Evolutionary conservation across 37 sponge, comb jelly and placozoan species (phyloP), one percentile per base, ranked within the genome.

Genomic region (Ephydatia muelleri): DNA sequence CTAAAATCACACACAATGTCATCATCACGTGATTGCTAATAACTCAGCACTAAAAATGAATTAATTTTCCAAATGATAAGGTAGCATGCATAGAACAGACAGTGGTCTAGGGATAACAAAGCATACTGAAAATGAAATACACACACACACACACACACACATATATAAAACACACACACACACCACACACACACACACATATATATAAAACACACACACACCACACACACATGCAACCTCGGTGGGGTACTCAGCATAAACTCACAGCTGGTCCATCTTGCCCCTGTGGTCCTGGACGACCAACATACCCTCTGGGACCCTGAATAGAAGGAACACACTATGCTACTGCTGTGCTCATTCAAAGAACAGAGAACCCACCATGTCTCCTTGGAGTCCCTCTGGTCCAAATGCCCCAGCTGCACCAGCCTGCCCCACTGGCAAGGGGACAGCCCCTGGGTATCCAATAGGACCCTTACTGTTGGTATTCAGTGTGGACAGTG

Each of bases 341-440:
- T 57, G n/a, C n/a, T 28, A 5, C 5, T 19, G 12, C 81, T 5
- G 34, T 33, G 26, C 2, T 2, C 9, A 16, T 2, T 38, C 34
- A 80, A 68, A 8, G 28, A 39, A 8, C 71, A 72, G 27, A 39
- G 16, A n/a, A 49, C 88, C 69, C 22, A 87, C 88, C 39, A 75
- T 70, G 69, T 77, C 16, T 82, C 90, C 90, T 0, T 77, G 25
- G 23, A 33, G 30, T 27, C 93, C 93, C 30, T 78, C 71, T 12
- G 89, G 66, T 70, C 93, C 93, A 28, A 68, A 43, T 22, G 85
- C 81, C 47, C 92, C 91, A 22, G 79, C 76, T 43, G 33, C 64
- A 19, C 91, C 91, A 40, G 91, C 84, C 35, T 86, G 78, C 11
- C 91, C 91, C 26, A 91, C 83, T 23, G 86, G 90, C 1, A 90